phyloP scores from a whole-genome alignment of 2,888 invertebrate species.

The Drosophila silvestris region DNA sequence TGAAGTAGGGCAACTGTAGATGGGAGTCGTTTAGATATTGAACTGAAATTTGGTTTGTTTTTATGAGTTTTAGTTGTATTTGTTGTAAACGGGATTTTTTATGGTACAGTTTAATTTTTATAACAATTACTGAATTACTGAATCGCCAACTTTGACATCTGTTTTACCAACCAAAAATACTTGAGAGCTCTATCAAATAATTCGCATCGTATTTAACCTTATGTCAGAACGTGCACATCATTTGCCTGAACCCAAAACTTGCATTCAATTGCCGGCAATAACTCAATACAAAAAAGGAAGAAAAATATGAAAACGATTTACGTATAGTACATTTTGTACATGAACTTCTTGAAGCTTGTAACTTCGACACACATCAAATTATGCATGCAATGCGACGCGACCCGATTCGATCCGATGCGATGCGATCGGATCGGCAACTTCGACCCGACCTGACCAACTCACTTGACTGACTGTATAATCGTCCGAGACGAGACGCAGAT shows the following conservation, averaged over 20 bases:
- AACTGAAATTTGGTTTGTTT: neutral
- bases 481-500: conserved; percentile 72
- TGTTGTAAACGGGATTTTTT: neutral
- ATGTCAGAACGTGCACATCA: conserved; percentile 67
- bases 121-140: neutral
- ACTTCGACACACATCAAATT: conserved; percentile 78
- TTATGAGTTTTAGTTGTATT: neutral
- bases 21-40: neutral
- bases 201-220: conserved; percentile 65
- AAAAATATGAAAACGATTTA: conserved; percentile 14
- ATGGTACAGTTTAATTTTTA: neutral
- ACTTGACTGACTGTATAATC: conserved; percentile 65
- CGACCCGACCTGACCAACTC: conserved; percentile 55
- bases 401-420: conserved; percentile 57
- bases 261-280: conserved; percentile 75
- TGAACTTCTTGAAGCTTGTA: conserved; percentile 41
- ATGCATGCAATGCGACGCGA: conserved; percentile 71
- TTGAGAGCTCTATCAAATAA: conserved; percentile 17
- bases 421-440: conserved; percentile 35
- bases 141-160: conserved; percentile 23
- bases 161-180: neutral
- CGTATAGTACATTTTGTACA: conserved; percentile 39
- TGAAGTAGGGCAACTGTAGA: conserved; percentile 28
- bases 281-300: conserved; percentile 66
- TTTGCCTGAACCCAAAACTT: conserved; percentile 50